phyloP scores from a whole-genome alignment of 2,888 invertebrate species.

The Zele albiditarsus region DNA sequence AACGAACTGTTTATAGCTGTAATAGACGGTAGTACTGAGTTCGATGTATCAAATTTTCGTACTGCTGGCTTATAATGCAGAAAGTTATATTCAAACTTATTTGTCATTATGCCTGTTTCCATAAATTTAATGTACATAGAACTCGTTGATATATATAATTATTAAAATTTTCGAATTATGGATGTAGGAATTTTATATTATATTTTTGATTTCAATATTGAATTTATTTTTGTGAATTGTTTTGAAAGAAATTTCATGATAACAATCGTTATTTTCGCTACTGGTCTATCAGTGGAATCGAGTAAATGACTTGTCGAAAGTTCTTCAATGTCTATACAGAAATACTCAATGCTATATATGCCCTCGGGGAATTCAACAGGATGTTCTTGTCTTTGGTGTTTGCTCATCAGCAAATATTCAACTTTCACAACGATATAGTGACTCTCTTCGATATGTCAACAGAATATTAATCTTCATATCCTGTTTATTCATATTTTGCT shows the following conservation, averaged over 20 bases:
- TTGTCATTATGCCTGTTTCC: constrained; percentile 8
- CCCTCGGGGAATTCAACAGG: constrained; percentile 16
- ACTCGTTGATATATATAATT: background rate
- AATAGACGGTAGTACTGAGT: constrained; percentile 37
- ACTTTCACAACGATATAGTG: constrained; percentile 17
- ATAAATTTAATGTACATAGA: background rate
- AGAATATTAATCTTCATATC: constrained; percentile 29
- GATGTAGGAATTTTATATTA: background rate
- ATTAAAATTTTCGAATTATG: background rate
- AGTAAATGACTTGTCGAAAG: background rate
- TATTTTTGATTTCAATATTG: background rate
- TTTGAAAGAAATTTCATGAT: background rate
- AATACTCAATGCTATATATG: background rate
- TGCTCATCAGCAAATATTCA: constrained; percentile 24
- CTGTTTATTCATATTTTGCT: background rate
- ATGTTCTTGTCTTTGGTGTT: constrained; percentile 25
- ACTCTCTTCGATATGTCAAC: background rate
- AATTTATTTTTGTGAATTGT: background rate
- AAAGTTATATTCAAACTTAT: constrained; percentile 30
- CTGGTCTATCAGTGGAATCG: background rate
- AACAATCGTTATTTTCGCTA: background rate
- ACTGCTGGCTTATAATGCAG: constrained; percentile 35
- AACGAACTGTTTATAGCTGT: constrained; percentile 51
- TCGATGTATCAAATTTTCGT: constrained; percentile 38
- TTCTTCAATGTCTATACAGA: background rate